Percentiles rank a stretch among this genome's conserved stretches.
phyloP scores from a whole-genome alignment of 2,113 vertebrate genomes.

The Dipodomys merriami region DNA sequence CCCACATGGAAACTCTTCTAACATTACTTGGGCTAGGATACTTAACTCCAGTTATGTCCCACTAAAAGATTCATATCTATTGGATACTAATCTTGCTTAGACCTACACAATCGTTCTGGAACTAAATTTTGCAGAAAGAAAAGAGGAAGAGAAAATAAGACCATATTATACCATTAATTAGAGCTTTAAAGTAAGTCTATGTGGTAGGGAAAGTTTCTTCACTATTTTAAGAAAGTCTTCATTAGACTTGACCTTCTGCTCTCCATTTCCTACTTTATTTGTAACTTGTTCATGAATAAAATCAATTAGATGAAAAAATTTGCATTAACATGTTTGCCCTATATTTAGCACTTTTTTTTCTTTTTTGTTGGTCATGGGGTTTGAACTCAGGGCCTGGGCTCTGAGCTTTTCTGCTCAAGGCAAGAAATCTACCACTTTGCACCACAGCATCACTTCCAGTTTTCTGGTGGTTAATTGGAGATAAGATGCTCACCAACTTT shows the following conservation, averaged over 20 bases:
- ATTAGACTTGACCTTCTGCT: neutral
- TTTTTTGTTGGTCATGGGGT: neutral
- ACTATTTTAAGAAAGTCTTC: neutral
- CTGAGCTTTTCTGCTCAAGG: no score
- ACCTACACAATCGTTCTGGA: neutral
- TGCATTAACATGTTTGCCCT: neutral
- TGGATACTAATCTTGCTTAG: neutral
- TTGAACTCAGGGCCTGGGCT: no score
- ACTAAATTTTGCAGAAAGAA: neutral
- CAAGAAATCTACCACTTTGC: no score
- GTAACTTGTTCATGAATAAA: constrained; percentile 27
- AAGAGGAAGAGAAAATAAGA: neutral
- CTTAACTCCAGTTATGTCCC: neutral
- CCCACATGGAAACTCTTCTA: neutral
- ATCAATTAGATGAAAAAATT: constrained; percentile 7
- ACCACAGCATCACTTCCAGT: no score
- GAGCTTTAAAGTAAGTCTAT: neutral
- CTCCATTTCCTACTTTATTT: constrained; percentile 16
- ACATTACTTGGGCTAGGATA: neutral
- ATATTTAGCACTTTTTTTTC: constrained; percentile 32
- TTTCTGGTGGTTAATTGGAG: no score
- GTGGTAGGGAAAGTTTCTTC: neutral
- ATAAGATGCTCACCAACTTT: no score
- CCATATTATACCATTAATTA: neutral
- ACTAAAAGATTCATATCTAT: neutral